Conservation (phyloP, 1,140 invertebrate species). For the Aporrectodea caliginosa region DNA sequence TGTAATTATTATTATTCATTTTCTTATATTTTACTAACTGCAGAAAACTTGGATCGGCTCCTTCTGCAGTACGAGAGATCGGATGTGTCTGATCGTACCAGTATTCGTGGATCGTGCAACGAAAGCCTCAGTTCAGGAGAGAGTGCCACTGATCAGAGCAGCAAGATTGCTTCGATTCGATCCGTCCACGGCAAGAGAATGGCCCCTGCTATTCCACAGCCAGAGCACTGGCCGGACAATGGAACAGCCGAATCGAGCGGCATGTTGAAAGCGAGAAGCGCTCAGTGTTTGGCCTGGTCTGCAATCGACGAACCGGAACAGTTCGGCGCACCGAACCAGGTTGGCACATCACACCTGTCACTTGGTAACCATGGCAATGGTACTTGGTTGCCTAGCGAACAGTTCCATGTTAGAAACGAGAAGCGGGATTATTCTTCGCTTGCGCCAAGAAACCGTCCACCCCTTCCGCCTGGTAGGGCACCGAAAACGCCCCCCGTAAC, state of each 20-base stretch:
- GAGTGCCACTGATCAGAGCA: slow-evolving; percentile 31
- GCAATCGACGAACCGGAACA: not conserved
- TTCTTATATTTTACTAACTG: no score
- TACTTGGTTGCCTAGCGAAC: no score
- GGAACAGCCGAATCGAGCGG: not conserved
- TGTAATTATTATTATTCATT: no score
- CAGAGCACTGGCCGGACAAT: not conserved
- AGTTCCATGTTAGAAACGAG: no score
- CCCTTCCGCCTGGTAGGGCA: no score
- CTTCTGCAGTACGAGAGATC: not conserved
- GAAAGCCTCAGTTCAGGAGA: not conserved
- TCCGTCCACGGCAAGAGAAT: slow-evolving; percentile 36
- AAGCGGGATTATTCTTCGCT: no score
- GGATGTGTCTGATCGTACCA: not conserved
- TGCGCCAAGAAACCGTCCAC: no score
- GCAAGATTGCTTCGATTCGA: slow-evolving; percentile 51
- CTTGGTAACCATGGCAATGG: no score
- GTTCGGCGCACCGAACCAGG: not conserved
- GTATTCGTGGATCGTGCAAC: not conserved
- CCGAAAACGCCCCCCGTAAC: no score
- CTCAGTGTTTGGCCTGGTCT: not conserved
- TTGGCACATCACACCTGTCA: not conserved
- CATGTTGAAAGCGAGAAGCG: slow-evolving; percentile 22
- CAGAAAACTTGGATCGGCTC: not conserved
- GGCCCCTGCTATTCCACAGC: not conserved